These are phyloP conservation scores for Zelostemma sp. DNA, from an alignment of 1,140 invertebrate genomes.

Conservation along the genomic window DNA sequence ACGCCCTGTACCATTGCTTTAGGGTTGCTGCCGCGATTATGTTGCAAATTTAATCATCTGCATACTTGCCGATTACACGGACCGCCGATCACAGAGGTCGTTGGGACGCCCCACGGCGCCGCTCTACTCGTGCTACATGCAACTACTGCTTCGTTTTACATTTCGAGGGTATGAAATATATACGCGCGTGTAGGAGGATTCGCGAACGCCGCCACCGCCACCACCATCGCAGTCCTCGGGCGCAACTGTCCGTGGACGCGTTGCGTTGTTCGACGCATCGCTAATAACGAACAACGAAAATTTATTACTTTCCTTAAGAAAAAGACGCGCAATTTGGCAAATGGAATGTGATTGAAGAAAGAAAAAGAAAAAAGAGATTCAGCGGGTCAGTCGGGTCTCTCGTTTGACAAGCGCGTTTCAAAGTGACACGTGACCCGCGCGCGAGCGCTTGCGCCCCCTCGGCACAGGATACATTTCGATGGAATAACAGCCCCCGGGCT, in stretches of 20 bases:
- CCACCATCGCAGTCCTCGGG: too few relatives aligned
- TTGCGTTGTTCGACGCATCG: too few relatives aligned
- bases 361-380: constrained; percentile 39
- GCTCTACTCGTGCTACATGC: constrained; percentile 4
- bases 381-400: constrained; percentile 24
- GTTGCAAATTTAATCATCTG: constrained; percentile 73
- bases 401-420: constrained; percentile 53
- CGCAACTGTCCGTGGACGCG: too few relatives aligned
- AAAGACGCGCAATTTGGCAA: too few relatives aligned
- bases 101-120: constrained; percentile 50
- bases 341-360: constrained; percentile 45
- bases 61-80: constrained; percentile 71
- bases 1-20: constrained; percentile 60
- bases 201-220: neutral
- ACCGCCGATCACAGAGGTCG: constrained; percentile 69
- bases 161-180: constrained; percentile 20
- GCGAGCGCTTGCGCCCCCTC: constrained; percentile 52
- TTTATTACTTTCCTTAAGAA: too few relatives aligned
- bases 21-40: constrained; percentile 67
- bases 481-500: constrained; percentile 51
- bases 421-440: constrained; percentile 63
- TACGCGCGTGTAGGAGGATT: constrained; percentile 23
- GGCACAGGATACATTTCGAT: constrained; percentile 58
- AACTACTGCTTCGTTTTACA: constrained; percentile 21
- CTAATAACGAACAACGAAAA: too few relatives aligned